A percentile compares a stretch with the other conserved stretches of the same genome.
Conservation (phyloP, 2,797 vertebrate species). For the Pitangus sulphuratus region DNA sequence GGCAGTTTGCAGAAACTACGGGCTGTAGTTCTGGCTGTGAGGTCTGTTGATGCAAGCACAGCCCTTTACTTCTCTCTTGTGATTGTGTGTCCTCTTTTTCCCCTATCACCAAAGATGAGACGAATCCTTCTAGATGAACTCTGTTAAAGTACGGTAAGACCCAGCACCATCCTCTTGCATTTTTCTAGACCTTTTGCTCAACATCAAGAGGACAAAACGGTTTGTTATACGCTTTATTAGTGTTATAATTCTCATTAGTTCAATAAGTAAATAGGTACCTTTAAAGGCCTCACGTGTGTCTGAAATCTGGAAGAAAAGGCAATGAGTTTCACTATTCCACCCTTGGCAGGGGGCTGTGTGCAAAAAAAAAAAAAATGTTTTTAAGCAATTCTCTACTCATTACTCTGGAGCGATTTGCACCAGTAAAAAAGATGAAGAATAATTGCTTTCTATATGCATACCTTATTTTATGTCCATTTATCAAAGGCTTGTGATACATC, state of each 20-base stretch:
- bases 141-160: neutral
- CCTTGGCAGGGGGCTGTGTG: fast-evolving
- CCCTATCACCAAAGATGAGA: neutral
- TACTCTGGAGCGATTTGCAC: neutral
- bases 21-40: neutral
- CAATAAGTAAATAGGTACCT: neutral
- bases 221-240: neutral
- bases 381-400: neutral
- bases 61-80: neutral
- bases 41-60: neutral
- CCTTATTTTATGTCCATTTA: neutral
- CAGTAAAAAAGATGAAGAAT: neutral
- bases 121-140: neutral
- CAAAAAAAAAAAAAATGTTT: neutral
- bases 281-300: neutral
- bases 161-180: neutral
- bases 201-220: neutral
- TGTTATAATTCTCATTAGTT: neutral
- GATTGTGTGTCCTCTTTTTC: neutral
- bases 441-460: neutral
- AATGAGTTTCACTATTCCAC: neutral
- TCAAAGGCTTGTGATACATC: neutral
- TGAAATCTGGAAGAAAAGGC: neutral
- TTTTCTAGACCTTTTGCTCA: neutral
- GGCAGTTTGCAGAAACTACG: neutral